phyloP scores from a whole-genome alignment of 2,797 vertebrate genomes.

The Decapterus maruadsi region DNA sequence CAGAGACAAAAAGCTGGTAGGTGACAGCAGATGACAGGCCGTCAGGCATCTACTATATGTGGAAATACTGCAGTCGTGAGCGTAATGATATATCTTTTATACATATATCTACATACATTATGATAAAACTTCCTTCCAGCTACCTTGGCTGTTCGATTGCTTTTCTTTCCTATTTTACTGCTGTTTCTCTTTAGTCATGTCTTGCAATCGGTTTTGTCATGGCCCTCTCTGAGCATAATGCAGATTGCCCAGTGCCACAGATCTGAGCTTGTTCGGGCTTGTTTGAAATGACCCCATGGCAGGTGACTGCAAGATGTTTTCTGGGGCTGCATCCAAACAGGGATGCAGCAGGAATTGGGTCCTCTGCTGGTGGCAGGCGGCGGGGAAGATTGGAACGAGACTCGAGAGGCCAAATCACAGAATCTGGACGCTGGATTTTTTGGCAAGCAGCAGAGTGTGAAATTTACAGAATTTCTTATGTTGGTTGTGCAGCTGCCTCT shows the following conservation, averaged over 20 bases:
- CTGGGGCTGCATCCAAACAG: slow-evolving; percentile 66
- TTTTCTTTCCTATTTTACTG: background rate
- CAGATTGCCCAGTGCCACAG: slow-evolving; percentile 59
- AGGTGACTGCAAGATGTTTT: slow-evolving; percentile 80
- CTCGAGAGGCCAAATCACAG: slow-evolving; percentile 84
- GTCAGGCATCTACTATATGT: slow-evolving; percentile 19
- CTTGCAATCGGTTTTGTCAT: slow-evolving; percentile 61
- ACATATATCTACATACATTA: slow-evolving; percentile 33
- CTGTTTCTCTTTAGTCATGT: slow-evolving; percentile 46
- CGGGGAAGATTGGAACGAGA: slow-evolving; percentile 78
- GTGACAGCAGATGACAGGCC: slow-evolving; percentile 15
- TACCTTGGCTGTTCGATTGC: slow-evolving; percentile 26
- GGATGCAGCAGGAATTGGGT: slow-evolving; percentile 63
- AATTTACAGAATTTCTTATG: slow-evolving; percentile 91
- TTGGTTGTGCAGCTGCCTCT: slow-evolving; percentile 88
- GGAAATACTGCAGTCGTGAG: background rate
- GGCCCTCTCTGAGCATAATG: slow-evolving; percentile 56
- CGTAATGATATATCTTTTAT: slow-evolving; percentile 30
- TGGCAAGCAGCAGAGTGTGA: slow-evolving; percentile 90
- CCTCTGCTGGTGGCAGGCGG: slow-evolving; percentile 69
- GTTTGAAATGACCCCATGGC: slow-evolving; percentile 89
- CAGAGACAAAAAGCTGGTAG: slow-evolving; percentile 16
- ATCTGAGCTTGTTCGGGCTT: slow-evolving; percentile 87
- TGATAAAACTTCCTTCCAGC: slow-evolving; percentile 35
- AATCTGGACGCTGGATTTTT: slow-evolving; percentile 90